Evolutionary conservation across 37 sponge, comb jelly and placozoan species (phyloP), one percentile per base, ranked within the genome.

Genomic region (Geodia barretti): DNA sequence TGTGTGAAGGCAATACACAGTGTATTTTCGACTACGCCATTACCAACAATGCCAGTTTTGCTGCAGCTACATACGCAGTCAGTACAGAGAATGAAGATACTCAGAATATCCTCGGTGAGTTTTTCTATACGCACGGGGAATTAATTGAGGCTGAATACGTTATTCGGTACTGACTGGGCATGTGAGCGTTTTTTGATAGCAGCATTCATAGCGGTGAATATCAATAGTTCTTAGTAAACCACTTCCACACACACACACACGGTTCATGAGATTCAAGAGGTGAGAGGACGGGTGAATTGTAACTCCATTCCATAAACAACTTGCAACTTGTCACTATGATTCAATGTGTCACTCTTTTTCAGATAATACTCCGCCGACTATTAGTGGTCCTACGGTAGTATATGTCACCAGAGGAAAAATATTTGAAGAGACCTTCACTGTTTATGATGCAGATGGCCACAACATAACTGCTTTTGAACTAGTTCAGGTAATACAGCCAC

Each of bases 361-460:
- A 85, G 86, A 25, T n/a, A 85, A 85, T 30, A 4, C 33, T 41
- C 79, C 86, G 0, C 86, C 86, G 3, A 28, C 7, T 54, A 62
- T 85, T 21, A 63, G 74, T 72, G 86, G 86, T 26, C 1, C 26
- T 1, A 32, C 43, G 35, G 2, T 8, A 1, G 14, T 83, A 7
- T 41, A 24, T 42, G 75, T 65, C 4, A 65, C 29, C 34, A 33
- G 21, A 23, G 60, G 31, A 29, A 25, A 28, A 34, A 2, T 1
- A 4, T 39, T 65, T 9, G 30, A 14, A 14, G 37, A 7, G 25
- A 26, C 7, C 34, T 83, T 74, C 58, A 29, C 8, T 21, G 83
- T 36, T 1, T 4, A 42, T 9, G 83, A 83, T 34, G 41, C 72
- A 41, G 73, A 81, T 39, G 73, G 32, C 19, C 73, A 81, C 34